phyloP scores from a whole-genome alignment of 2,113 vertebrate species.

The Pipra filicauda region DNA sequence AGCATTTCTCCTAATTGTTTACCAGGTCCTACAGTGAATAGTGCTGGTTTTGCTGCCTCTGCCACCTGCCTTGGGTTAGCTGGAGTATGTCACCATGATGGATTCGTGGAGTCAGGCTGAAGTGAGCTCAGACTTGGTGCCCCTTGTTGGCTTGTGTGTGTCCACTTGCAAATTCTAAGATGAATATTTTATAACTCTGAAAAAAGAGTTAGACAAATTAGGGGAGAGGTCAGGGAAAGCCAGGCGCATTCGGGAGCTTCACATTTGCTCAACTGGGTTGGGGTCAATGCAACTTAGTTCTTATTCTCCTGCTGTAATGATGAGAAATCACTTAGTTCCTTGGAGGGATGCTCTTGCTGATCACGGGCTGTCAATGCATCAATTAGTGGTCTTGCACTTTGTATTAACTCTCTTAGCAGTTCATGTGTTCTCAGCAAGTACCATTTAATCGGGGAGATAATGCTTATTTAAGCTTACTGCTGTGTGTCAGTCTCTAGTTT shows the following conservation, averaged over 20 bases:
- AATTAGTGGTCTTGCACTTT: neutral
- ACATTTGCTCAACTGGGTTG: neutral
- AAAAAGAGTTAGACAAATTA: neutral
- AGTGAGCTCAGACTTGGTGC: neutral
- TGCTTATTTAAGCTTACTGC: neutral
- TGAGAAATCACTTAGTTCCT: neutral
- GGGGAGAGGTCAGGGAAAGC: neutral
- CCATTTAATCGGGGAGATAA: neutral
- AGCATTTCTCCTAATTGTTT: neutral
- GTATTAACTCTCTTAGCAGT: neutral
- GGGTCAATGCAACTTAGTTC: neutral
- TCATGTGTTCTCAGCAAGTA: neutral
- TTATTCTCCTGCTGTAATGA: neutral
- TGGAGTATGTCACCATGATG: neutral
- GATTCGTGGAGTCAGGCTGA: neutral
- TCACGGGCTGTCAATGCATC: neutral
- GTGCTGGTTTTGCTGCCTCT: neutral
- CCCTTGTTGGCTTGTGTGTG: neutral
- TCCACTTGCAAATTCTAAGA: neutral
- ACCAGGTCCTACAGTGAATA: neutral
- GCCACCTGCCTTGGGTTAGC: neutral
- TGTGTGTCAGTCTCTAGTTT: neutral
- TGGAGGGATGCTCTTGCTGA: neutral
- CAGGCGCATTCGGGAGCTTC: accelerated
- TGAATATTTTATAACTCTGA: neutral